phyloP scores from a whole-genome alignment of 1,140 invertebrate species.

The Zaprionus capensis region DNA sequence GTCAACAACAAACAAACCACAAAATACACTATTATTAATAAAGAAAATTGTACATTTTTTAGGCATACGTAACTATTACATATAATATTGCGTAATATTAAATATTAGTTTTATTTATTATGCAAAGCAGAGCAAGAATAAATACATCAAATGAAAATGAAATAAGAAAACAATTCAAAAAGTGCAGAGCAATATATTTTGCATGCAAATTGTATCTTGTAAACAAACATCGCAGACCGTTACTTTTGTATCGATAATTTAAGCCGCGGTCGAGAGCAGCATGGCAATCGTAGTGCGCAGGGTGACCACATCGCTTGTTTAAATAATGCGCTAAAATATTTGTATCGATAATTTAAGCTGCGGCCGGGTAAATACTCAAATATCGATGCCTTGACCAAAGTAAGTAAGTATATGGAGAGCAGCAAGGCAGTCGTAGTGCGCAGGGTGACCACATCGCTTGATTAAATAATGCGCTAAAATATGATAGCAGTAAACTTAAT shows the following conservation, averaged over 20 bases:
- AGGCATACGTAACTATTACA: constrained; percentile 53
- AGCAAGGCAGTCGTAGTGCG: neutral
- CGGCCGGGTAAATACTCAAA: neutral
- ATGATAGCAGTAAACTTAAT: neutral
- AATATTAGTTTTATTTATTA: constrained; percentile 74
- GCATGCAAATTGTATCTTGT: neutral
- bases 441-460: neutral
- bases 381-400: neutral
- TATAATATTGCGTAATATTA: constrained; percentile 76
- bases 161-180: constrained; percentile 29
- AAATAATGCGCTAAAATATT: neutral
- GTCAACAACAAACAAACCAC: constrained; percentile 46
- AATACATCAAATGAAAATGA: constrained; percentile 29
- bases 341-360: neutral
- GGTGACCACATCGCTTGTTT: neutral
- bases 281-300: neutral
- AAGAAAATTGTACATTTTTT: constrained; percentile 51
- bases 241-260: neutral
- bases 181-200: constrained; percentile 21
- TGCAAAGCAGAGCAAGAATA: constrained; percentile 56
- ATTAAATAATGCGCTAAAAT: neutral
- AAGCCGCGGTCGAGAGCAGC: neutral
- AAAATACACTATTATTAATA: constrained; percentile 55
- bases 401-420: neutral
- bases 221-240: neutral